Evolutionary conservation across 2,888 invertebrate genomes (phyloP), one percentile per base, ranked within the genome.

Genomic region (Furcula furcula): DNA sequence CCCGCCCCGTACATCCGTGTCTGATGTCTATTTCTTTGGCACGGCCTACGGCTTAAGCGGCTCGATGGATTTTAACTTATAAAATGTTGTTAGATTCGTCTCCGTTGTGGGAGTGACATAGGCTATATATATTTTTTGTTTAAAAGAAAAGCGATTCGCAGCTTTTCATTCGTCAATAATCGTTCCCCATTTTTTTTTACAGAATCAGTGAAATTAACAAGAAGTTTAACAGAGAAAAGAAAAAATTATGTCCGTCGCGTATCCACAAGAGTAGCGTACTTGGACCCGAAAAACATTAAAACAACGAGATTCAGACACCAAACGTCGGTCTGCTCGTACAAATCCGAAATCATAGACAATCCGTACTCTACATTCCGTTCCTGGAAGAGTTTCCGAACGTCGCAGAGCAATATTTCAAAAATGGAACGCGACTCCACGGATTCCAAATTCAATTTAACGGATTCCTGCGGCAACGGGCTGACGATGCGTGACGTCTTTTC

Each of bases 201-300:
- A 88, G 90, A 90, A 55, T 90, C 90, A 28, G 86, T 90, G 4
- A 90, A 87, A 52, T 63, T 90, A 2, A 90, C 89, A 1, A 75
- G 90, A 21, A 90, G 87, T 49, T 66, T 92, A 14, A 92, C 92
- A 0, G 92, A 92, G 53, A 91, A 91, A 34, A 79, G 93, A 0
- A 93, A 93, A 63, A 91, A 90, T 54, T 93, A 93, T 86, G 91
- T 93, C 0, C 81, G 91, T 0, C 80, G 93, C 4, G 91, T 93
- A 1, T 92, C 92, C 0, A 90, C 90, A 1, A 79, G 90, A 23
- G 89, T 90, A 2, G 90, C 90, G 0, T 85, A 85, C 26, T 41
- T 85, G 28, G 86, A 87, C 40, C 74, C 75, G 0, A 75, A 73
- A 21, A 74, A 70, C 42, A 60, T 74, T 1, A 77, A 66, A 29